phyloP scores from a whole-genome alignment of 2,797 vertebrate genomes.

The Cossypha niveicapilla region DNA sequence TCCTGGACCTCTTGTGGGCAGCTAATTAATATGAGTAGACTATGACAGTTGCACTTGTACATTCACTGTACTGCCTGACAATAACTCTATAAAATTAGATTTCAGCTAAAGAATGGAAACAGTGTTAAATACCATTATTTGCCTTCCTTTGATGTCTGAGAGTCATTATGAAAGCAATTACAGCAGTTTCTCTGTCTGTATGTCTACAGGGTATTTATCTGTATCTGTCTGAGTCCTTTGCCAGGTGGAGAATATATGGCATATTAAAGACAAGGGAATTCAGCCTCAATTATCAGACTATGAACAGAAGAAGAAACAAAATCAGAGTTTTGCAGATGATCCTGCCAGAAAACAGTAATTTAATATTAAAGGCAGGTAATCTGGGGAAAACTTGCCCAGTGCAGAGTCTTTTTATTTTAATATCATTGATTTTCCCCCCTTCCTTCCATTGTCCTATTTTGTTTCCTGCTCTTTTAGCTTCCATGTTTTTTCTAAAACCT shows the following conservation, averaged over 20 bases:
- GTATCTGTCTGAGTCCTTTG: conserved; percentile 77
- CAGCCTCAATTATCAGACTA: conserved; percentile 74
- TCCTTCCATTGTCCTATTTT: conserved; percentile 3
- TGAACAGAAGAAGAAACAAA: conserved; percentile 71
- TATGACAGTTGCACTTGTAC: conserved; percentile 81
- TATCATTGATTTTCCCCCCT: not conserved
- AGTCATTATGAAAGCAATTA: conserved; percentile 86
- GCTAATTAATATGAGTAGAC: conserved; percentile 82
- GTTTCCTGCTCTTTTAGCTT: conserved; percentile 8
- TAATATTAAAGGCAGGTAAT: conserved; percentile 61
- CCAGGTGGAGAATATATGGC: conserved; percentile 80
- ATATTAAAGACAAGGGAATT: conserved; percentile 79
- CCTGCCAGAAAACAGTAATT: conserved; percentile 69
- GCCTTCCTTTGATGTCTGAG: conserved; percentile 82
- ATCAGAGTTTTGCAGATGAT: conserved; percentile 70
- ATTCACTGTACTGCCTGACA: conserved; percentile 76
- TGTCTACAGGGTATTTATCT: conserved; percentile 82
- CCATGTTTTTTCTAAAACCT: not conserved
- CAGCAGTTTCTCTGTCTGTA: conserved; percentile 81
- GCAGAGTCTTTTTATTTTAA: conserved; percentile 41
- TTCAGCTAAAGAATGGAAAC: conserved; percentile 82
- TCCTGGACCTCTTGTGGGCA: conserved; percentile 78
- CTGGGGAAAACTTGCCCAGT: conserved; percentile 40
- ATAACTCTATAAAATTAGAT: conserved; percentile 84
- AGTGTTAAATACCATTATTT: conserved; percentile 87